phyloP scores from a whole-genome alignment of 2,888 invertebrate genomes.

The Himalopsyche kuldschensis region DNA sequence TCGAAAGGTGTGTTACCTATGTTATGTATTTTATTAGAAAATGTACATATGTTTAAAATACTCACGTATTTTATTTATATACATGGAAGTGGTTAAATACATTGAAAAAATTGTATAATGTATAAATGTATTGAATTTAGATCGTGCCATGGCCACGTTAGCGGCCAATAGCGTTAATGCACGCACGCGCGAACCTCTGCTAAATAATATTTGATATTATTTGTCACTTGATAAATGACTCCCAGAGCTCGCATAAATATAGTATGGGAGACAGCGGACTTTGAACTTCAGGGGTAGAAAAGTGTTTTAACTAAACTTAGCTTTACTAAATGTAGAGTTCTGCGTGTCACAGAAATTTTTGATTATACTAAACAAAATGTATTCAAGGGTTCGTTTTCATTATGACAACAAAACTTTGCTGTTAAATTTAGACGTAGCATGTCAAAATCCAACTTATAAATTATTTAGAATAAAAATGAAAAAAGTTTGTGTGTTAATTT shows the following conservation, averaged over 20 bases:
- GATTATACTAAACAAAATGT: too few species aligned
- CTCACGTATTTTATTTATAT: background rate
- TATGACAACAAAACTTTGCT: too few species aligned
- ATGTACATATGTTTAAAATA: background rate
- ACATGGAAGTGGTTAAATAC: background rate
- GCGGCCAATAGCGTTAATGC: slow-evolving; percentile 24
- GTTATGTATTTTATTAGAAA: too few species aligned
- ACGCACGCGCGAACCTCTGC: slow-evolving; percentile 11
- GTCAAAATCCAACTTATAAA: too few species aligned
- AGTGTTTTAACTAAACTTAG: background rate
- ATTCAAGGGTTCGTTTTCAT: too few species aligned
- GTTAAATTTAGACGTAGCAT: too few species aligned
- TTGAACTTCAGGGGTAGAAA: background rate
- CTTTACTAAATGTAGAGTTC: too few species aligned
- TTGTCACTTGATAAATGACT: slow-evolving; percentile 62
- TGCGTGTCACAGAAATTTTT: too few species aligned
- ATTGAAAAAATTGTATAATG: background rate
- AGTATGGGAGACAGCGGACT: background rate
- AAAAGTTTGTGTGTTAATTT: too few species aligned
- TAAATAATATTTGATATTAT: slow-evolving; percentile 53
- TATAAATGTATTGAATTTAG: background rate
- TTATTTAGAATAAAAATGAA: too few species aligned
- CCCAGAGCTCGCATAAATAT: slow-evolving; percentile 44
- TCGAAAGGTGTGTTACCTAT: too few species aligned
- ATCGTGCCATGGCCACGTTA: background rate